Percentiles rank a stretch among this genome's conserved stretches.
Conservation (phyloP, 2,888 invertebrate species). For the Drosophila pullipes region DNA sequence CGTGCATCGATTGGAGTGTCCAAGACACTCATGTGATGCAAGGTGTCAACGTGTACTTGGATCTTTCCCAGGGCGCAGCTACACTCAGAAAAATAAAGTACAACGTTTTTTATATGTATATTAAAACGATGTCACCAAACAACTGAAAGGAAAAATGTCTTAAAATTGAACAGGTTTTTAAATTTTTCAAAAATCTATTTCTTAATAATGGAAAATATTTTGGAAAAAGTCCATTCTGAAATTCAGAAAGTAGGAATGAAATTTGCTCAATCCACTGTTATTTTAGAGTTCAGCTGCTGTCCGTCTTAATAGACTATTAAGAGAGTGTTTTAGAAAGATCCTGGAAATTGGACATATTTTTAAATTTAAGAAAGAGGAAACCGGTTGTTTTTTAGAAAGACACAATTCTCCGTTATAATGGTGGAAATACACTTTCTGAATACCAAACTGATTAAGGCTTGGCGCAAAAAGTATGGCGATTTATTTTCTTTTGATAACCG, state of each 20-base stretch:
- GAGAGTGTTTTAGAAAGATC: not conserved
- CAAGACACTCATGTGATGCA: not conserved
- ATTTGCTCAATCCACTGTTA: not conserved
- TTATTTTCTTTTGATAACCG: not conserved
- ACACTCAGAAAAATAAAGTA: not conserved
- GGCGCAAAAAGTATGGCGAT: not conserved
- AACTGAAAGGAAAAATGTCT: not conserved
- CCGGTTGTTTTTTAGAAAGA: not conserved
- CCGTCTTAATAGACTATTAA: not conserved
- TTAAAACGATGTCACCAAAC: not conserved
- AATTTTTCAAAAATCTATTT: not conserved
- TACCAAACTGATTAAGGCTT: not conserved
- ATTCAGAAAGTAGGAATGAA: not conserved
- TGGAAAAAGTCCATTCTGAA: not conserved
- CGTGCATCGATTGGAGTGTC: not conserved
- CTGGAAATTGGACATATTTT: not conserved
- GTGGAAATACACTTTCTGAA: not conserved
- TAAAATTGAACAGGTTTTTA: too few relatives aligned
- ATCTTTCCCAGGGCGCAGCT: not conserved
- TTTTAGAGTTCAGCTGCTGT: not conserved
- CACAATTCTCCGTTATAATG: too few relatives aligned
- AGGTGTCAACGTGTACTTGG: not conserved
- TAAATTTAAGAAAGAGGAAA: not conserved
- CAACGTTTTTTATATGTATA: not conserved
- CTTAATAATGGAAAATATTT: not conserved